Base-by-base conservation (phyloP, 2,888 invertebrate genomes). In the Agonopterix subpropinquella region DNA sequence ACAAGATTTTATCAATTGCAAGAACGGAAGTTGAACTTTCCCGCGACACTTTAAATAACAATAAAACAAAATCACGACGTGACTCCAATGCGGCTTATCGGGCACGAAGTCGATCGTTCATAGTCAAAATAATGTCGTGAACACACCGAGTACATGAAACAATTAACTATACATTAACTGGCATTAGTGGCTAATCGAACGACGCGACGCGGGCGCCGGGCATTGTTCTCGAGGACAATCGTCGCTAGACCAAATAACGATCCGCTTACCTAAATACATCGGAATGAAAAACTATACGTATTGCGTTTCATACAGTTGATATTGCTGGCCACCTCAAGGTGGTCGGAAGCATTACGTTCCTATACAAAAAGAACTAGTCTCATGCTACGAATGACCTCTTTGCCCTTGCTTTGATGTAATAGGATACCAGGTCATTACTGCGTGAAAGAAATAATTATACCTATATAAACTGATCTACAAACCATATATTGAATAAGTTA, bases 171-270 rank as follows among this genome's bases (percentile, higher is more conserved):
- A 28, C 28, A 28, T 28, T 28, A 28, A 28, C 28, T 1, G 7
- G 68, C 80, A 84, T 84, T 83, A 80, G 80, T 81, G 80, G 84
- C 83, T 83, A 86, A 86, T 86, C 77, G 72, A 67, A 53, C 68
- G 57, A 61, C 65, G 62, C 62, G 67, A 53, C 68, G 58, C 10
- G 70, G 63, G 61, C 65, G 62, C 62, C 58, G 54, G 67, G 77
- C 86, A 87, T 86, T 87, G 86, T 86, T 87, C 82, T 63, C 58
- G 64, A 47, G 77, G 81, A 84, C 85, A 83, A 81, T 82, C 78
- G 80, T 65, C 59, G 76, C 80, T 86, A 87, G 86, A 87, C 86
- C 80, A 87, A 86, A 86, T 87, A 87, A 77, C 67, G 59, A 67
- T 80, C 79, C 61, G 58, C 67, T 82, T 82, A 80, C 79, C 60